Evolutionary conservation across 2,113 vertebrate species (phyloP), one percentile per base, ranked within the genome.

Genomic region (Ochotona curzoniae): DNA sequence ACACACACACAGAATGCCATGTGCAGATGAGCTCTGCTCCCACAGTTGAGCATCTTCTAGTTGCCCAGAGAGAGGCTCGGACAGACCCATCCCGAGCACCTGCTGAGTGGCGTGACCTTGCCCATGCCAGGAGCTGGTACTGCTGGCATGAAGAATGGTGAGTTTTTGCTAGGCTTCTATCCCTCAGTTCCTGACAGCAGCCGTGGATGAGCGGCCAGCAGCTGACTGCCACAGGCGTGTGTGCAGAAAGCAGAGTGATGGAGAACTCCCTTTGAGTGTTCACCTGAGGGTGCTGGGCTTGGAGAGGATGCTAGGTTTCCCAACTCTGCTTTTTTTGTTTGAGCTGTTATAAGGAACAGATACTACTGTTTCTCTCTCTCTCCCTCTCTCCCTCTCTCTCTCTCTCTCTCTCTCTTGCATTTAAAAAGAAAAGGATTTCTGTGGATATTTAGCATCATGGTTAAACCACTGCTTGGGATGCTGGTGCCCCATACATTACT

Each of bases 81-180:
- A 25, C 7, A 32, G 20, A 25, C 1, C 49, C 35, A 66, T 20
- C 54, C 8, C 18, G 0, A 12, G 9, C 1, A 0, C 23, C 57
- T 6, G 23, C 8, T 3, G 60, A 25, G 85, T 26, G 7, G 8
- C 0, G 0, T 0, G 44, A 64, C 20, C 63, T 69, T 13, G 38
- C 15, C 3, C 7, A n/a, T 9, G 1, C 38, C 80, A 44, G 23
- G 15, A 23, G 28, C 63, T n/a, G 23, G 9, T 15, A 17, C 54
- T 54, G 28, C 20, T 21, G 3, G 23, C 30, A n/a, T 44, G 38
- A 44, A 44, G 38, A 44, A 44, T 44, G 38, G 38, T 44, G 38
- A 44, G 38, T 44, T 44, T 44, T 44, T 44, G 38, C 38, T 44
- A 44, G 38, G 38, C 38, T 44, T 44, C 38, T 44, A 44, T 44